Evolutionary conservation across 2,113 vertebrate species (phyloP).

Genomic region (Onychostruthus taczanowskii): DNA sequence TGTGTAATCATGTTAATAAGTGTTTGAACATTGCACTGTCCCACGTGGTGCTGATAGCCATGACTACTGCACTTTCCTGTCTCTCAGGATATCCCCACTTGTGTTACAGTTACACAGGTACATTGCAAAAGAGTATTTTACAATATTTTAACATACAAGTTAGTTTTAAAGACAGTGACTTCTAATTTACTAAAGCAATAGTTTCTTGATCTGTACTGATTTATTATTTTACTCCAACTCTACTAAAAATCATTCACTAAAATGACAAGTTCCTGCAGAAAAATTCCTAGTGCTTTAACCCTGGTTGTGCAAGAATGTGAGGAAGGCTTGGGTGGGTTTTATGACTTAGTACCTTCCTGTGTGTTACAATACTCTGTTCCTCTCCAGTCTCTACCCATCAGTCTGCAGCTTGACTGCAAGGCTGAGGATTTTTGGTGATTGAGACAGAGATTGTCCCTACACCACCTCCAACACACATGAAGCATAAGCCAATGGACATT

Average conservation of each 20-base stretch:
- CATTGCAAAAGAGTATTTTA: background rate
- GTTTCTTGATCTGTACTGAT: background rate
- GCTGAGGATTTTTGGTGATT: background rate
- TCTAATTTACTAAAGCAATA: background rate
- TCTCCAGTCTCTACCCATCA: background rate
- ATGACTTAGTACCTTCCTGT: background rate
- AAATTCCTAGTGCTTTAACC: background rate
- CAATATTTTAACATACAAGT: background rate
- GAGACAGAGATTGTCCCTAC: background rate
- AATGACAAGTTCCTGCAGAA: background rate
- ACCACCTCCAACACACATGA: background rate
- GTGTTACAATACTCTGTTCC: background rate
- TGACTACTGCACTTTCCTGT: background rate
- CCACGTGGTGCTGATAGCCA: background rate
- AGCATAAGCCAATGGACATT: background rate
- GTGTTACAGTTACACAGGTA: background rate
- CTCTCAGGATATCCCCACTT: background rate
- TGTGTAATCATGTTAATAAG: background rate
- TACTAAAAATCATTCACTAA: background rate
- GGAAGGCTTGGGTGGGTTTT: background rate
- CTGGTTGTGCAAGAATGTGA: background rate
- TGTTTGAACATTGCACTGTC: background rate
- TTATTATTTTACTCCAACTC: background rate
- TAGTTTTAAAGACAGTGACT: background rate
- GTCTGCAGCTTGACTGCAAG: background rate